Percentiles rank a stretch among this genome's conserved stretches.
Evolutionary conservation across 2,797 vertebrate genomes (phyloP).

Genomic region (Micrastur ruficollis): DNA sequence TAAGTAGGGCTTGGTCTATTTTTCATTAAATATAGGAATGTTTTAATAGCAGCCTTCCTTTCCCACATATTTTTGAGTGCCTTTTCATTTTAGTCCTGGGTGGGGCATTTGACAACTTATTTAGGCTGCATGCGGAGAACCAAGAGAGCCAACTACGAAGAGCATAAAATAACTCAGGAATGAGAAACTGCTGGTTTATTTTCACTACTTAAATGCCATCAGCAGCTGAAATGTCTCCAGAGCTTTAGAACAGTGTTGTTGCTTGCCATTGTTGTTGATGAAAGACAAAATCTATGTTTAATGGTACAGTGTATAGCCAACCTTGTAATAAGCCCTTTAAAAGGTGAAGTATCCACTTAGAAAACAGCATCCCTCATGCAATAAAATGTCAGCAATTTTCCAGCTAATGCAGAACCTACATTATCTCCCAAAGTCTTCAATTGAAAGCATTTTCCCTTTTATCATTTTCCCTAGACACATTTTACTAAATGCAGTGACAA

Average conservation of each 20-base stretch:
- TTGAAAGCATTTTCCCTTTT: constrained; percentile 20
- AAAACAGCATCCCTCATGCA: constrained; percentile 55
- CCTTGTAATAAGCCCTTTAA: constrained; percentile 62
- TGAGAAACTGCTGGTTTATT: neutral
- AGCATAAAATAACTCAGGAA: neutral
- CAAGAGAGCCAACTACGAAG: neutral
- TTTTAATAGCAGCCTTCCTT: neutral
- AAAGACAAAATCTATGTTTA: constrained; percentile 57
- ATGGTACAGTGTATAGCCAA: constrained; percentile 17
- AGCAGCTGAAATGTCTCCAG: neutral
- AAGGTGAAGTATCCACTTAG: constrained; percentile 70
- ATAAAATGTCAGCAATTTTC: constrained; percentile 63
- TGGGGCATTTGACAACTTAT: neutral
- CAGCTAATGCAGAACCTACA: constrained; percentile 26
- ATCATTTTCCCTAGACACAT: neutral
- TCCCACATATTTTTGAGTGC: neutral
- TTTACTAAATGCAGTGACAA: constrained; percentile 6
- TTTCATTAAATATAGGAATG: neutral
- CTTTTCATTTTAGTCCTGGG: neutral
- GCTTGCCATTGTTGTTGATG: constrained; percentile 46
- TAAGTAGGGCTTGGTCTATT: neutral
- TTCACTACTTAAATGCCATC: neutral
- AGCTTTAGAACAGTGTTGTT: neutral
- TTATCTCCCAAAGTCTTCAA: constrained; percentile 24
- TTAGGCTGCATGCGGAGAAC: neutral